phyloP scores from a whole-genome alignment of 2,113 vertebrate genomes.

The Kryptolebias marmoratus region DNA sequence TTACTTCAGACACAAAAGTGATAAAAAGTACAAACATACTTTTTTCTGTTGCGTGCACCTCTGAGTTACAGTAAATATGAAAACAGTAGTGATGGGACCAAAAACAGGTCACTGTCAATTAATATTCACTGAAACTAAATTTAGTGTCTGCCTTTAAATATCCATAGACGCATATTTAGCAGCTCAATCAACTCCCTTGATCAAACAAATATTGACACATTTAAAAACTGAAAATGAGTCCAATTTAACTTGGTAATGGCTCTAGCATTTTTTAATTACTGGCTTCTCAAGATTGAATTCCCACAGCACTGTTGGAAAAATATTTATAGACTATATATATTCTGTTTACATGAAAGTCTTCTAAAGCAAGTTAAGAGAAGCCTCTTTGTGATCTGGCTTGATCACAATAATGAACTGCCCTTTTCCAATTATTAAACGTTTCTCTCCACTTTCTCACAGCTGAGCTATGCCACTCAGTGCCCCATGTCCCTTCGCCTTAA shows the following conservation, averaged over 20 bases:
- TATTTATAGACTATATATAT: conserved; percentile 69
- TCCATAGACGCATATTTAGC: conserved; percentile 68
- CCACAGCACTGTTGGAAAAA: conserved; percentile 70
- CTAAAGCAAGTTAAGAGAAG: conserved; percentile 6
- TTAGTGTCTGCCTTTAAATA: conserved; percentile 62
- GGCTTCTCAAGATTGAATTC: conserved; percentile 68
- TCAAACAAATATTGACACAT: conserved; percentile 81
- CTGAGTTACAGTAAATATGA: conserved; percentile 8
- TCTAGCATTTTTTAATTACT: conserved; percentile 81
- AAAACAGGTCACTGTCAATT: conserved; percentile 71
- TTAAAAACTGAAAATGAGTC: conserved; percentile 79
- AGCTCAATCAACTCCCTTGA: conserved; percentile 76
- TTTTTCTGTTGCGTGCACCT: background rate
- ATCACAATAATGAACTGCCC: background rate
- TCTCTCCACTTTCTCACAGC: conserved; percentile 79
- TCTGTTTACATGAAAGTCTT: conserved; percentile 53
- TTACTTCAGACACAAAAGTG: conserved; percentile 40
- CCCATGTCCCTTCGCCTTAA: conserved; percentile 41
- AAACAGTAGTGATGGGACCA: conserved; percentile 21
- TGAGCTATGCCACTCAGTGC: conserved; percentile 83
- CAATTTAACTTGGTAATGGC: conserved; percentile 78
- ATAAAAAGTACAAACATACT: conserved; percentile 23
- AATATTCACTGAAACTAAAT: conserved; percentile 67
- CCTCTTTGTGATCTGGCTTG: background rate
- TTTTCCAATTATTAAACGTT: background rate